Conservation (phyloP, 2,888 invertebrate species). For the Bombylius discolor region DNA sequence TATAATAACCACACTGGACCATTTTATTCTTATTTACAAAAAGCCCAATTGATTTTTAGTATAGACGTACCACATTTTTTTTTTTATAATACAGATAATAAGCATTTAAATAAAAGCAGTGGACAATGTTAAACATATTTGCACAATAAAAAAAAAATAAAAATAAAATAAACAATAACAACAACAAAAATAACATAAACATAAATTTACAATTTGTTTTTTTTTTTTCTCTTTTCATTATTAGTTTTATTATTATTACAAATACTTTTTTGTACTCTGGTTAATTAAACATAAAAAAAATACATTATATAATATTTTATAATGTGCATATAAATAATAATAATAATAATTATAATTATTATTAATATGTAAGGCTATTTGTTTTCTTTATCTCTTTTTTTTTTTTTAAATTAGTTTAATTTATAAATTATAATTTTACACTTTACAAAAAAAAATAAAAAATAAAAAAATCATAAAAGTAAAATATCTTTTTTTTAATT, state of each 20-base stretch:
- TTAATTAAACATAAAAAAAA: slow-evolving; percentile 6
- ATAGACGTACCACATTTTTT: too few relatives aligned
- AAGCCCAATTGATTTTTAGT: too few relatives aligned
- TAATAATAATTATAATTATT: background rate
- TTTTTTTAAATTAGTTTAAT: background rate
- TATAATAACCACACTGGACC: too few relatives aligned
- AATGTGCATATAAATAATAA: slow-evolving; percentile 1
- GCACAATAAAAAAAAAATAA: too few relatives aligned
- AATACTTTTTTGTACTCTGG: slow-evolving; percentile 11
- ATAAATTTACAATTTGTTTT: background rate
- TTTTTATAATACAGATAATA: too few relatives aligned
- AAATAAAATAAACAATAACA: background rate
- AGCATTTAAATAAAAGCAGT: too few relatives aligned
- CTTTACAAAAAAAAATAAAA: too few relatives aligned
- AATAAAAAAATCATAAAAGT: too few relatives aligned
- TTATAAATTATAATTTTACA: background rate
- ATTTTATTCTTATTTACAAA: too few relatives aligned
- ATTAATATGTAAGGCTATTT: background rate
- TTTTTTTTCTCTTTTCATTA: background rate
- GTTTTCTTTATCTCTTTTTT: background rate
- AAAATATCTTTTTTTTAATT: too few relatives aligned
- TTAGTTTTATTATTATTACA: slow-evolving; percentile 2
- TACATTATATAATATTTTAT: too few relatives aligned
- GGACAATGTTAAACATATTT: too few relatives aligned
- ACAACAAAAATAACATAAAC: background rate